These are phyloP conservation scores for Pentamera pediparva DNA, from an alignment of 53 echinoderm and acorn worm species.

Conservation along the genomic window DNA sequence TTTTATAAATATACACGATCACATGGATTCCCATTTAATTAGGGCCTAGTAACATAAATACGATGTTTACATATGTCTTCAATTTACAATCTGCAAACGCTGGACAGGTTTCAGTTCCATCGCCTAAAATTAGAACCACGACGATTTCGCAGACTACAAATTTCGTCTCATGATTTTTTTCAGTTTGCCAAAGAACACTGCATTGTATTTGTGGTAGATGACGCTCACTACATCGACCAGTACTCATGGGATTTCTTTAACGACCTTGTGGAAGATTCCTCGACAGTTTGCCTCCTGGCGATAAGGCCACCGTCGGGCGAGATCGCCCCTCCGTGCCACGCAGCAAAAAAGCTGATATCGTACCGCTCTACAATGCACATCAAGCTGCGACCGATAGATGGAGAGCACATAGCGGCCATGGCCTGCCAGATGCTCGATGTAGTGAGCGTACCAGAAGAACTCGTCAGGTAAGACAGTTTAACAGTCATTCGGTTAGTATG, in stretches of 20 bases:
- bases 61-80: too few relatives aligned
- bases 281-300: constrained; percentile 73
- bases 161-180: background rate
- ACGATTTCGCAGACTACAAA: too few relatives aligned
- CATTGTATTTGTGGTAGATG: constrained; percentile 86
- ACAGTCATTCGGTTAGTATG: background rate
- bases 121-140: too few relatives aligned
- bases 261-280: constrained; percentile 71
- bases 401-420: constrained; percentile 71
- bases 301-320: constrained; percentile 67
- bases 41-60: too few relatives aligned
- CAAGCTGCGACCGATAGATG: constrained; percentile 60
- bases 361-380: constrained; percentile 61
- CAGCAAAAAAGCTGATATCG: constrained; percentile 55
- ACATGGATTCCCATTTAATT: too few relatives aligned
- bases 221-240: constrained; percentile 87
- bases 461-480: constrained; percentile 53
- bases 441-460: constrained; percentile 67
- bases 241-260: constrained; percentile 95
- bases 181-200: constrained; percentile 65
- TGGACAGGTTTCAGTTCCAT: too few relatives aligned
- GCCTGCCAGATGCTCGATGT: constrained; percentile 96
- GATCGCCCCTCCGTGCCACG: constrained; percentile 45
- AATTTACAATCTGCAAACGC: too few relatives aligned
- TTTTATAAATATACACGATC: too few relatives aligned